A percentile compares a stretch with the other conserved stretches of the same genome.
These are phyloP conservation scores for Rhinoptilus africanus DNA, from an alignment of 2,113 vertebrate species.

Conservation along the genomic window DNA sequence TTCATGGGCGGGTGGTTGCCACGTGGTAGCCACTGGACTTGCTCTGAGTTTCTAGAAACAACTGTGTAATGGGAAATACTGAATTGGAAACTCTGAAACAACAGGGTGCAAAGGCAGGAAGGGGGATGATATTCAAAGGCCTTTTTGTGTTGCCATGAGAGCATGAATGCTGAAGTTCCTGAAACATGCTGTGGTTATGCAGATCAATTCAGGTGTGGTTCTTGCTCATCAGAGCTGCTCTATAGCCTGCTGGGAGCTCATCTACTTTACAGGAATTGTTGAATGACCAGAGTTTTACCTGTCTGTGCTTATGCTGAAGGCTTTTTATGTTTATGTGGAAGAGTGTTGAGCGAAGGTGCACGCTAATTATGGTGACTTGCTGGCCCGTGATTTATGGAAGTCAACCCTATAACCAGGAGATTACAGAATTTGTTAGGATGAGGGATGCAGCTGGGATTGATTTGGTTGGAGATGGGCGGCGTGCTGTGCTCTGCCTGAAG, in stretches of 20 bases:
- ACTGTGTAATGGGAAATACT: neutral
- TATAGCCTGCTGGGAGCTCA: neutral
- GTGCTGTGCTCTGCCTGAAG: neutral
- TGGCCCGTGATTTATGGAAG: neutral
- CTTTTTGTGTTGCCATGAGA: neutral
- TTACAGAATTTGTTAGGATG: neutral
- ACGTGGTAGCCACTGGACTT: neutral
- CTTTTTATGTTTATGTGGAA: neutral
- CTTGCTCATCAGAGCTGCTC: neutral
- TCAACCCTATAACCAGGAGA: neutral
- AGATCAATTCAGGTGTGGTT: neutral
- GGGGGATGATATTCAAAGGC: neutral
- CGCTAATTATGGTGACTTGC: neutral
- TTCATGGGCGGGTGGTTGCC: neutral
- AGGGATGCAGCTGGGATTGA: neutral
- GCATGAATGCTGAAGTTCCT: neutral
- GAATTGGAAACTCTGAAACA: neutral
- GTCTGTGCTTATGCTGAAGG: neutral
- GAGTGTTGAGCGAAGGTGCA: neutral
- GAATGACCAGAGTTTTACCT: neutral
- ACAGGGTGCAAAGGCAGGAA: neutral
- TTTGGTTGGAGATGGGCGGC: neutral
- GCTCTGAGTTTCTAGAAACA: neutral
- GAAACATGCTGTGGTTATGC: neutral
- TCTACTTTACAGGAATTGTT: neutral